Evolutionary conservation across 1,140 invertebrate genomes (phyloP), one percentile per base, ranked within the genome.

Genomic region (Eupristina koningsbergeri): DNA sequence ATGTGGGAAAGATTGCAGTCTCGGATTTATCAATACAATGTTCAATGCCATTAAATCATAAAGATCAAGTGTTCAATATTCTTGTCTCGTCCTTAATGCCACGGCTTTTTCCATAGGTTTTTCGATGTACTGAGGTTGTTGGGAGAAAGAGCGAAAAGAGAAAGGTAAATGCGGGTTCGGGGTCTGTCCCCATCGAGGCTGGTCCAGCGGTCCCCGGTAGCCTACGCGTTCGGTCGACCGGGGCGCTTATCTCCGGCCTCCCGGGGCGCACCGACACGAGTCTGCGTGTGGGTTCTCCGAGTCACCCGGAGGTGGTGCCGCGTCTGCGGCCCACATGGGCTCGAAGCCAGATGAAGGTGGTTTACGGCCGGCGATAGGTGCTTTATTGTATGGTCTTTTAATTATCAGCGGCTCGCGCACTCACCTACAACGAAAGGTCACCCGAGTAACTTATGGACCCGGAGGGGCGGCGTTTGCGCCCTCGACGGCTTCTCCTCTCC

Each of bases 371-470:
- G 89, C 89, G 92, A 92, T 92, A 92, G 88, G 89, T 93, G 89
- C 87, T 93, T 93, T 92, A 92, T 92, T 92, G 91, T 91, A 91
- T 92, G 91, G 91, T 89, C 91, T 92, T 92, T 92, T 93, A 93
- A 93, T 93, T 93, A 93, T 93, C 92, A 92, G 91, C 89, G 88
- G 87, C 47, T 41, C 53, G 76, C 67, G 82, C 87, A 89, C 87
- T 87, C 91, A 92, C 91, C 91, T 90, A 92, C 91, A 92, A 91
- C 91, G 89, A 88, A 90, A 89, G 88, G 88, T 90, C 90, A 91
- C 91, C 91, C 87, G 88, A 89, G 29, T 92, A 90, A 92, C 90
- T 91, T 92, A 92, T 91, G 90, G 84, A 2, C 31, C 17, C 15
- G 0, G 64, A 15, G 5, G 29, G 11, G 1, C 63, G 89, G 88